phyloP scores from a whole-genome alignment of 2,797 vertebrate species.

The Hafferia zeledoni region DNA sequence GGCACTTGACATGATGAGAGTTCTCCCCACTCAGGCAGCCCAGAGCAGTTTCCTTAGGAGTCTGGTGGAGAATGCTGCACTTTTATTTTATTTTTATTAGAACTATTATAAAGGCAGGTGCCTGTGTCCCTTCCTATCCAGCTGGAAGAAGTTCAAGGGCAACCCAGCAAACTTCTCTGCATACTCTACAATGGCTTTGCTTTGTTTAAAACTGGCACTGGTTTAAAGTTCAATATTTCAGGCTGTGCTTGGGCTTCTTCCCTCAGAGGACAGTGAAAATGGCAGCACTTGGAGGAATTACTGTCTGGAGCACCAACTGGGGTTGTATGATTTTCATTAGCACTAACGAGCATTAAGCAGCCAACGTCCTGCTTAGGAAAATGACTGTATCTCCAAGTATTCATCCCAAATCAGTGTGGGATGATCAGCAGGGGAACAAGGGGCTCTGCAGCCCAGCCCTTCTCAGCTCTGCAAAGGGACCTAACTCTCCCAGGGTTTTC shows the following conservation, averaged over 20 bases:
- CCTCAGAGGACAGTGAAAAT: neutral
- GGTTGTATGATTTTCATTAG: conserved; percentile 55
- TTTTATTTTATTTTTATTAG: neutral
- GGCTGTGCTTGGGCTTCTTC: neutral
- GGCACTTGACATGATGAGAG: rapidly evolving
- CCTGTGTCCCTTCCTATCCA: neutral
- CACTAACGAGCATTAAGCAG: neutral
- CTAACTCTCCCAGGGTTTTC: neutral
- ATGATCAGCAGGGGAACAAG: neutral
- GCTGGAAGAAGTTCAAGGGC: neutral
- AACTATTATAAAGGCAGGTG: neutral
- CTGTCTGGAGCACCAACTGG: neutral
- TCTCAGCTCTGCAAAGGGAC: neutral
- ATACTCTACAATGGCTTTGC: neutral
- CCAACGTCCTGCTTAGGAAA: conserved; percentile 4
- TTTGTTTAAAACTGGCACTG: neutral
- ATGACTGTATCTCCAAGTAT: neutral
- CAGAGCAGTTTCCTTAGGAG: neutral
- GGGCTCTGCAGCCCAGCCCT: neutral
- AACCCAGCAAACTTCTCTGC: neutral
- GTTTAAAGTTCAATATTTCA: neutral
- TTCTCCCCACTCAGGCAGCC: neutral
- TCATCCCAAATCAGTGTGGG: neutral
- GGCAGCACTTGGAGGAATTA: neutral
- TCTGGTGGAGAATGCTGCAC: neutral